Conservation (phyloP, 2,797 vertebrate genomes). For the Sebastes miniatus region DNA sequence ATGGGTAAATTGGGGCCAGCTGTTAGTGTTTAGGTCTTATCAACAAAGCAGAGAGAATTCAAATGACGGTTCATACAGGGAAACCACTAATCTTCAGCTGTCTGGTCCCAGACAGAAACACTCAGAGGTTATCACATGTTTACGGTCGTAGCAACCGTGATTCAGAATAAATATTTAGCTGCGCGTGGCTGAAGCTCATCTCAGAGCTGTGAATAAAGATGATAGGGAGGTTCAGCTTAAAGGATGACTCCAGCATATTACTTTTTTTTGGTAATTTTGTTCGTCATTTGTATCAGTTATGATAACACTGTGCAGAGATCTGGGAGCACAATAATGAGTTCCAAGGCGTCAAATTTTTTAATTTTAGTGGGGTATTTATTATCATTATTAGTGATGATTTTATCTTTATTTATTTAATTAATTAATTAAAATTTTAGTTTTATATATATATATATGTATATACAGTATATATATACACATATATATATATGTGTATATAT, state of each 20-base stretch:
- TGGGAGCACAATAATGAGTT: no score
- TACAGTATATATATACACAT: no score
- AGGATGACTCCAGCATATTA: not conserved
- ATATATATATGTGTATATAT: no score
- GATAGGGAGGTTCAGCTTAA: not conserved
- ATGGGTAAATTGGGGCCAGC: no score
- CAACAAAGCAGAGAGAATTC: no score
- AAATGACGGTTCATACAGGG: not conserved
- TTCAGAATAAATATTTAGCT: not conserved
- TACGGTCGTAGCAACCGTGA: not conserved
- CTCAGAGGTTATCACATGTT: not conserved
- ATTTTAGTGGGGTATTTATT: no score
- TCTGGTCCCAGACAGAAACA: not conserved
- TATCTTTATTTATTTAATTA: no score
- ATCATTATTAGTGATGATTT: no score
- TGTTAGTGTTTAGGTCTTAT: not conserved
- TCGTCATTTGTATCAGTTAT: not conserved
- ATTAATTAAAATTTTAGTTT: no score
- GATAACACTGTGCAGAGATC: not conserved
- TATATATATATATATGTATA: no score
- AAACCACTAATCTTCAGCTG: not conserved
- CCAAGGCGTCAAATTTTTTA: not conserved
- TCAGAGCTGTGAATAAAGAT: not conserved
- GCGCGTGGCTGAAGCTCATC: not conserved
- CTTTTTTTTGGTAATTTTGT: accelerated